A percentile compares a stretch with the other conserved stretches of the same genome.
Evolutionary conservation across 2,797 vertebrate genomes (phyloP).

Genomic region (Siniperca scherzeri): DNA sequence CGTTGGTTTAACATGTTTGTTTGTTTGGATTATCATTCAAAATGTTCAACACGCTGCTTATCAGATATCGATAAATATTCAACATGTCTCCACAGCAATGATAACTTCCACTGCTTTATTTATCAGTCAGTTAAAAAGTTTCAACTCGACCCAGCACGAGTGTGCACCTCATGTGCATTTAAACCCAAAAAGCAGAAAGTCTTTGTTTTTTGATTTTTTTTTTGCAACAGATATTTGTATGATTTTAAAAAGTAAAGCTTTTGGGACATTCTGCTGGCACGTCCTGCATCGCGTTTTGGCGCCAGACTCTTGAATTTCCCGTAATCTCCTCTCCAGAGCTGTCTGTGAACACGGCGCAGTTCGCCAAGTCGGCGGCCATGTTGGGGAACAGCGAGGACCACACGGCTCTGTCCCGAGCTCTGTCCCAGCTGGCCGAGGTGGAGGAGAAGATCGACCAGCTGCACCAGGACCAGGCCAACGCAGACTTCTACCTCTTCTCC

Average conservation of each 20-base stretch:
- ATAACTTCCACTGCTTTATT: no score
- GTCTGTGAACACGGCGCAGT: slow-evolving; percentile 94
- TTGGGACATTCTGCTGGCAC: not conserved
- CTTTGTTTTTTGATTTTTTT: no score
- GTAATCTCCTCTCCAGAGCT: slow-evolving; percentile 86
- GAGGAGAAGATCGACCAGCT: slow-evolving; percentile 98
- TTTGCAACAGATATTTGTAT: no score
- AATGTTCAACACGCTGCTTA: no score
- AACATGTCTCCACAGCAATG: no score
- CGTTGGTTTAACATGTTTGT: no score
- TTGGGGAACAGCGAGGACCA: slow-evolving; percentile 98
- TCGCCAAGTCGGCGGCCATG: slow-evolving; percentile 98
- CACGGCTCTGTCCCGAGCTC: slow-evolving; percentile 94
- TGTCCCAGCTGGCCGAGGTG: slow-evolving; percentile 97
- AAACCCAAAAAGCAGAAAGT: no score
- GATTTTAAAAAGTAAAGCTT: not conserved
- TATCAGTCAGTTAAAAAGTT: no score
- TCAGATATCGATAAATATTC: no score
- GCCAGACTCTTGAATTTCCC: not conserved
- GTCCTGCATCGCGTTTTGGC: not conserved
- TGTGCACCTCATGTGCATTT: no score
- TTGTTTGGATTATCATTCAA: no score
- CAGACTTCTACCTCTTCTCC: slow-evolving; percentile 95
- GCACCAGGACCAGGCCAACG: slow-evolving; percentile 96
- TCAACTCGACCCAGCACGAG: no score